Percentiles rank a stretch among this genome's conserved stretches.
Evolutionary conservation across 2,113 vertebrate species (phyloP).

Genomic region (Tetrax tetrax): DNA sequence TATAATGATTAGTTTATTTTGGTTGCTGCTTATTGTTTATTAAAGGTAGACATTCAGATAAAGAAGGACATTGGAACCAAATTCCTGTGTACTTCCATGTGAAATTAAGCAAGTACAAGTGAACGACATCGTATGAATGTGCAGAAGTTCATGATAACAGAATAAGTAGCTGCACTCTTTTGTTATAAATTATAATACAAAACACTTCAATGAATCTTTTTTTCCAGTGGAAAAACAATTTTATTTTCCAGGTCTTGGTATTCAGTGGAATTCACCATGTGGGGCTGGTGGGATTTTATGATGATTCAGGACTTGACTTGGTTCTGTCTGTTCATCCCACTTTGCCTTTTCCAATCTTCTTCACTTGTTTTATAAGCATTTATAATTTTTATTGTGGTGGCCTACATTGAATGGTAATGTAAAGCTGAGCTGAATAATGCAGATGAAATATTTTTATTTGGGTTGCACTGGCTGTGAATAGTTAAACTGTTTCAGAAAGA

Average conservation of each 20-base stretch:
- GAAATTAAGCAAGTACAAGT: constrained; percentile 19
- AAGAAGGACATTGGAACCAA: not conserved
- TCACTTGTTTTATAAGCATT: not conserved
- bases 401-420: not conserved
- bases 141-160: not conserved
- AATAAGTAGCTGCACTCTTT: not conserved
- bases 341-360: not conserved
- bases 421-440: not conserved
- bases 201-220: not conserved
- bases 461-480: not conserved
- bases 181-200: not conserved
- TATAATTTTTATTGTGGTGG: not conserved
- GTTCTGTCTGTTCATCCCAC: not conserved
- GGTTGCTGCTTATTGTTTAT: not conserved
- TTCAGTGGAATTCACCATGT: not conserved
- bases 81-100: not conserved
- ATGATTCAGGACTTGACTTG: not conserved
- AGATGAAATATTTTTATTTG: not conserved
- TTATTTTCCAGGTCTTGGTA: not conserved
- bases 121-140: not conserved
- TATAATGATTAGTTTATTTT: not conserved
- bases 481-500: not conserved
- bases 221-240: not conserved
- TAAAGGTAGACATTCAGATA: not conserved
- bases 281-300: not conserved